A percentile compares a stretch with the other conserved stretches of the same genome.
phyloP scores from a whole-genome alignment of 2,113 vertebrate genomes.

The Suncus etruscus region DNA sequence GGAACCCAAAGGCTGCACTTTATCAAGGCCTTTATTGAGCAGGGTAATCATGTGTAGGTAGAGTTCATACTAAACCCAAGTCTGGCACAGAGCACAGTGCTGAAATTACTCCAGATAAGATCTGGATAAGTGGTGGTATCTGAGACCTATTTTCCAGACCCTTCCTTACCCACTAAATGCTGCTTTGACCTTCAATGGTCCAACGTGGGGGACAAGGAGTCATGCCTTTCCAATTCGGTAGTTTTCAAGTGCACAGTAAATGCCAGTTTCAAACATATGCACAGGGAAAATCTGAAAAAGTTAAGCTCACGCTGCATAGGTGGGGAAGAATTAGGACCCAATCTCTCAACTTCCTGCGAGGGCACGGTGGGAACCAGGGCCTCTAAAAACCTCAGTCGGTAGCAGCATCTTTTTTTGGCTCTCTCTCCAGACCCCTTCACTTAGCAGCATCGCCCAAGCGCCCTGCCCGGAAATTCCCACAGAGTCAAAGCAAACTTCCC shows the following conservation, averaged over 20 bases:
- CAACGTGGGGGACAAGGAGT: not conserved
- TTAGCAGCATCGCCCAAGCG: not conserved
- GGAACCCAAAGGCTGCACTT: not conserved
- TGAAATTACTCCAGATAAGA: not conserved
- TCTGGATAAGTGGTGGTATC: not conserved
- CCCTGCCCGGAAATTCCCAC: conserved; percentile 82
- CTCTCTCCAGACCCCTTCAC: conserved; percentile 30
- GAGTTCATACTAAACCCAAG: conserved; percentile 1
- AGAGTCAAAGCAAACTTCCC: conserved; percentile 81
- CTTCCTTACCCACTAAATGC: not conserved
- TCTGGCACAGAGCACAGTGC: not conserved
- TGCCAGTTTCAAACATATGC: not conserved
- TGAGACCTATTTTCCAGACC: not conserved
- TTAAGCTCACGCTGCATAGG: not conserved
- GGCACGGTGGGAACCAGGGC: not conserved
- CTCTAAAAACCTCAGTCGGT: conserved; percentile 26
- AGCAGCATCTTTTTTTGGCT: conserved; percentile 8
- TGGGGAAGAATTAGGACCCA: not conserved
- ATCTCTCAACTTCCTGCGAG: not conserved
- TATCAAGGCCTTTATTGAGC: not conserved
- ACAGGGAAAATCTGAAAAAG: not conserved
- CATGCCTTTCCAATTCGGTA: not conserved
- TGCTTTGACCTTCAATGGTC: not conserved
- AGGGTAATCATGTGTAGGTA: not conserved
- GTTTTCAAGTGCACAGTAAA: not conserved